Evolutionary conservation across 2,113 vertebrate species (phyloP).

Genomic region (human (Homo sapiens)): GRCh38 chr11:70942501-70943000

Average conservation of each 20-base stretch:
- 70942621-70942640: rapidly evolving
- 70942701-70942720: not conserved
- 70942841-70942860: not conserved
- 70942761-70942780: not conserved
- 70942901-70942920: not conserved
- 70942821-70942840: not conserved
- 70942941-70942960: rapidly evolving
- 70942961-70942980: not conserved
- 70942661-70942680: not conserved
- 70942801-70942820: not conserved
- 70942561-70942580: not conserved
- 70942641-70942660: rapidly evolving
- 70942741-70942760: not conserved
- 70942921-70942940: not conserved
- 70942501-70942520: not conserved
- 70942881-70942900: too few relatives aligned
- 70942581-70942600: not conserved
- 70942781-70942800: not conserved
- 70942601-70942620: rapidly evolving
- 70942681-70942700: not conserved
- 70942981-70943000: not conserved
- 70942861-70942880: not conserved
- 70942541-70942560: not conserved
- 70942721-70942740: rapidly evolving
- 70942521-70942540: not conserved